Evolutionary conservation across 2,888 invertebrate genomes (phyloP), one percentile per base, ranked within the genome.

Genomic region (Epistrophe eligans): DNA sequence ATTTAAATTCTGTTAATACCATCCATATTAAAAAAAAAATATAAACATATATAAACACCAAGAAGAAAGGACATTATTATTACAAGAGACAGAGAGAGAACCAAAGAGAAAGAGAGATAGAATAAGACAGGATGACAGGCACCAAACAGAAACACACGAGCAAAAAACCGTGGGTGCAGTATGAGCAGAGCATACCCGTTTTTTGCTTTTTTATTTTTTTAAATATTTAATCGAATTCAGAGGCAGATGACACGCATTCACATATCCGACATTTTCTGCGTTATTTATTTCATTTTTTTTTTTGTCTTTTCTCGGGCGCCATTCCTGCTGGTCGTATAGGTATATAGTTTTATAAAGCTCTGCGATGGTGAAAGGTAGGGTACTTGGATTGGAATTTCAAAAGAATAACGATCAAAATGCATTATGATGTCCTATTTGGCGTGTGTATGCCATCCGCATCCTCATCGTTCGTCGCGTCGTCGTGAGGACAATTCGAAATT

Each of bases 151-250:
- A 40, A 40, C 57, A 45, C 19, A 38, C 50, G 32, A n/a, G 28
- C 28, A 8, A n/a, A 8, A 32, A 19, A 43, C 45, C 13, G 28
- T 11, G 50, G 52, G 13, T 48, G 73, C 32, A 58, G 32, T 10
- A 60, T 24, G 24, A 24, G 35, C 24, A 9, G 24, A 24, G 35
- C 24, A 9, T 77, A 45, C 52, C 19, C 13, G 1, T 60, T 60
- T 1, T n/a, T 11, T 4, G 10, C 9, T 4, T 55, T n/a, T 32
- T 60, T 19, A 19, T 60, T 24, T 52, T 77, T 74, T 43, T 79
- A 38, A 71, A 79, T 74, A 74, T 82, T 77, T 82, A 62, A 85
- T 82, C 73, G 85, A 58, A 85, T 64, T 77, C 64, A 60, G 48
- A 48, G 57, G 35, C 35, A 32, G 19, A 38, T 45, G 52, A 50